These are phyloP conservation scores for Cryptotis parvus DNA, from an alignment of 2,113 vertebrate species.

Conservation along the genomic window DNA sequence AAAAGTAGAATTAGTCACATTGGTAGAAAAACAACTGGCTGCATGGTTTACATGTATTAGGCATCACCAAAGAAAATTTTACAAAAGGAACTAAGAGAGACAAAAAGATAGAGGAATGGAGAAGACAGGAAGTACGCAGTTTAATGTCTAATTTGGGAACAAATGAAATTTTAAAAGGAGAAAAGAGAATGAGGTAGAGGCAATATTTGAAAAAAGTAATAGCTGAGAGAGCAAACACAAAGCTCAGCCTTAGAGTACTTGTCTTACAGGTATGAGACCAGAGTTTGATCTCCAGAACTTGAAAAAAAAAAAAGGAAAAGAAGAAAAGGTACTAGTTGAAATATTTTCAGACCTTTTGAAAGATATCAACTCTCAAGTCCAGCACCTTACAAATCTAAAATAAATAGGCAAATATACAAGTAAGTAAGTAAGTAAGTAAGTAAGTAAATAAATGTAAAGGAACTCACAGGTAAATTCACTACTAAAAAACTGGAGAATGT, in stretches of 20 bases:
- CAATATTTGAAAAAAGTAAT: background rate
- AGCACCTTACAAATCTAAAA: background rate
- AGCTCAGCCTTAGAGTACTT: too few species aligned
- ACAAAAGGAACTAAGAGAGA: background rate
- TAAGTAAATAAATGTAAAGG: background rate
- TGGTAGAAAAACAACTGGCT: background rate
- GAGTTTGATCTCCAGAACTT: too few species aligned
- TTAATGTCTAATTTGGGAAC: background rate
- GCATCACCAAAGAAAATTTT: too few species aligned
- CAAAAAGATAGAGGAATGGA: constrained; percentile 2
- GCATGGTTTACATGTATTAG: too few species aligned
- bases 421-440: too few species aligned
- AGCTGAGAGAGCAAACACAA: background rate
- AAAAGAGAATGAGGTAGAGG: constrained; percentile 2
- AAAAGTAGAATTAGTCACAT: background rate
- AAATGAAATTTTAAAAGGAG: background rate
- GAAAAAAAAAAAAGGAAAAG: too few species aligned
- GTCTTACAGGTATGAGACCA: too few species aligned
- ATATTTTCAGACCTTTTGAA: constrained; percentile 2
- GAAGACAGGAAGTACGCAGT: background rate
- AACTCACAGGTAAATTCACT: background rate
- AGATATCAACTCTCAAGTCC: background rate
- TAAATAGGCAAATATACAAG: too few species aligned
- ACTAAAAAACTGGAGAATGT: background rate
- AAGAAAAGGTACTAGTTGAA: too few species aligned